These are phyloP conservation scores for Coregonus sp. DNA, from an alignment of 2,797 vertebrate genomes.

Conservation along the genomic window DNA sequence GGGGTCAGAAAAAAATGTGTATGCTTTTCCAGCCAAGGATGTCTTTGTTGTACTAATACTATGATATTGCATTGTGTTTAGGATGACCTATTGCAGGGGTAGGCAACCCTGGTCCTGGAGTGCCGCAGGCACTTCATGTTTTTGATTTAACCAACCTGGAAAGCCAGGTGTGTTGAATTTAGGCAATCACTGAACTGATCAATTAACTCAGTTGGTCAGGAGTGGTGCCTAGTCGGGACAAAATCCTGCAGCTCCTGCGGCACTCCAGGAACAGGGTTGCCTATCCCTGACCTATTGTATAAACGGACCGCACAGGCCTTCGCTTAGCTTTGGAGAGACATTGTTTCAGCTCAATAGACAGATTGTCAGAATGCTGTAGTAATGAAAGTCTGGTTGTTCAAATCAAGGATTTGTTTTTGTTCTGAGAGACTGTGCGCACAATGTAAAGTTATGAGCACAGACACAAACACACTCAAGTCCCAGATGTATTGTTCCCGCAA, in stretches of 20 bases:
- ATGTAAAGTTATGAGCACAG: not conserved
- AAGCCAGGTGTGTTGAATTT: no score
- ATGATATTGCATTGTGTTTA: not conserved
- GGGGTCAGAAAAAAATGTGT: conserved; percentile 16
- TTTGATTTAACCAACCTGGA: no score
- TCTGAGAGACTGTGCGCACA: not conserved
- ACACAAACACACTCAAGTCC: not conserved
- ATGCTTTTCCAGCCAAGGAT: not conserved
- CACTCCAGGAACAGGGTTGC: no score
- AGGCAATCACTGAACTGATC: no score
- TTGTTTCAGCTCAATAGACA: not conserved
- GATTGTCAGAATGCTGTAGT: not conserved
- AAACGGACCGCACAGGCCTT: not conserved
- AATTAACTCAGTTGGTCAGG: no score
- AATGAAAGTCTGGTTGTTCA: not conserved
- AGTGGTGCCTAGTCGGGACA: no score
- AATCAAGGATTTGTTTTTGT: not conserved
- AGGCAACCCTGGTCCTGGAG: no score
- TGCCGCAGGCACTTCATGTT: no score
- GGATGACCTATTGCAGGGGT: not conserved
- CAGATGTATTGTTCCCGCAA: conserved; percentile 1
- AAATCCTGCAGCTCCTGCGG: no score
- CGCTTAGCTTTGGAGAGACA: not conserved
- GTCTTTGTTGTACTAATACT: not conserved
- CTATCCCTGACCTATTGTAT: no score